Evolutionary conservation across 2,888 invertebrate species (phyloP).

Genomic region (Pyrochroa serraticornis): DNA sequence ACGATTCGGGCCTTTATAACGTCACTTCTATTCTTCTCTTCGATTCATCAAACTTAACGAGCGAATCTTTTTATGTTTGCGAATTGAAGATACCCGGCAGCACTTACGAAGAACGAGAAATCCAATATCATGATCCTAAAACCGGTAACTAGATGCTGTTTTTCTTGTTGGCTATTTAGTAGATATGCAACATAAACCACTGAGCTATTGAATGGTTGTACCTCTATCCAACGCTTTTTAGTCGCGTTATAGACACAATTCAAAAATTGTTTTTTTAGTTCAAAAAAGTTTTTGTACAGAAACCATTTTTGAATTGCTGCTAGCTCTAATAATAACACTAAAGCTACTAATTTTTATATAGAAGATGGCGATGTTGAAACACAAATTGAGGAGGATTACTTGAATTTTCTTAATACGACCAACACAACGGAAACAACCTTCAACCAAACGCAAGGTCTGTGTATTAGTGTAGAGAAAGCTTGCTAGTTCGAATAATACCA

Average conservation of each 20-base stretch:
- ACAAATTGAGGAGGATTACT: conserved; percentile 25
- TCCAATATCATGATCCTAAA: background rate
- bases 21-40: conserved; percentile 63
- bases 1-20: conserved; percentile 60
- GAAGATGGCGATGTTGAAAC: conserved; percentile 18
- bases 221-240: background rate
- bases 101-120: conserved; percentile 54
- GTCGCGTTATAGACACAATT: too few species aligned
- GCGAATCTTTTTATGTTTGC: conserved; percentile 66
- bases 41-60: conserved; percentile 60
- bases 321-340: conserved; percentile 18
- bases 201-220: background rate
- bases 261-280: background rate
- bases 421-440: conserved; percentile 15
- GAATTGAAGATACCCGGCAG: conserved; percentile 68
- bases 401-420: conserved; percentile 14
- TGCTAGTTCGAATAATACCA: too few species aligned
- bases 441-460: conserved; percentile 15
- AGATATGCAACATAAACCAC: background rate
- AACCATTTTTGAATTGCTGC: background rate
- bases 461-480: conserved; percentile 1
- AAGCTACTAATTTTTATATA: conserved; percentile 33
- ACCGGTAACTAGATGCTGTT: conserved; percentile 17
- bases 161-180: background rate
- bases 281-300: too few species aligned